A percentile compares a stretch with the other conserved stretches of the same genome.
Evolutionary conservation across 2,888 invertebrate species (phyloP).

Genomic region (Emesis furor): DNA sequence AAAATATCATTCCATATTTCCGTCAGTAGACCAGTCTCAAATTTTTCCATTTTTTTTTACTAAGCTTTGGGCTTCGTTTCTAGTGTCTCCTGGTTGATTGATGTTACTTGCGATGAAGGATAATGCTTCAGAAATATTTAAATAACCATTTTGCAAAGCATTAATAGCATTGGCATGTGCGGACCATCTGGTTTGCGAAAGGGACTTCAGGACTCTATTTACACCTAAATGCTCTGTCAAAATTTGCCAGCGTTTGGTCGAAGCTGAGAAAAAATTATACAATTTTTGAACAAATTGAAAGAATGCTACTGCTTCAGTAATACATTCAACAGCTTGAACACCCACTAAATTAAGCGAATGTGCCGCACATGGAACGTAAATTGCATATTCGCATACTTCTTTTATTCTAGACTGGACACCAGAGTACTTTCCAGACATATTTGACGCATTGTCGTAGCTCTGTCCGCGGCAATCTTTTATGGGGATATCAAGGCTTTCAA

Average conservation of each 20-base stretch:
- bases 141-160: not conserved
- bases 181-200: slow-evolving; percentile 25
- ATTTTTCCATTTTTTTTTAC: slow-evolving; percentile 23
- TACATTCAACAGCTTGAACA: slow-evolving; percentile 35
- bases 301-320: slow-evolving; percentile 41
- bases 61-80: slow-evolving; percentile 33
- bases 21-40: slow-evolving; percentile 22
- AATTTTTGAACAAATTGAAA: slow-evolving; percentile 43
- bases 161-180: slow-evolving; percentile 31
- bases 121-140: slow-evolving; percentile 17
- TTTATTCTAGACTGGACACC: slow-evolving; percentile 11
- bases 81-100: slow-evolving; percentile 4
- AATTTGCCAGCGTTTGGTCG: slow-evolving; percentile 14
- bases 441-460: slow-evolving; percentile 3
- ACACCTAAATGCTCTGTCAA: slow-evolving; percentile 11
- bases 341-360: slow-evolving; percentile 30
- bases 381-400: slow-evolving; percentile 39
- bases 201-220: no score
- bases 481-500: slow-evolving; percentile 61
- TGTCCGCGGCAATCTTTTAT: not conserved
- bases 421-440: slow-evolving; percentile 5
- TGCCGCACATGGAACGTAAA: slow-evolving; percentile 28
- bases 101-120: slow-evolving; percentile 6
- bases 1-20: slow-evolving; percentile 34
- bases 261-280: slow-evolving; percentile 29